These are phyloP conservation scores for Cynodonichthys magdalenae DNA, from an alignment of 2,797 vertebrate species.

Conservation along the genomic window DNA sequence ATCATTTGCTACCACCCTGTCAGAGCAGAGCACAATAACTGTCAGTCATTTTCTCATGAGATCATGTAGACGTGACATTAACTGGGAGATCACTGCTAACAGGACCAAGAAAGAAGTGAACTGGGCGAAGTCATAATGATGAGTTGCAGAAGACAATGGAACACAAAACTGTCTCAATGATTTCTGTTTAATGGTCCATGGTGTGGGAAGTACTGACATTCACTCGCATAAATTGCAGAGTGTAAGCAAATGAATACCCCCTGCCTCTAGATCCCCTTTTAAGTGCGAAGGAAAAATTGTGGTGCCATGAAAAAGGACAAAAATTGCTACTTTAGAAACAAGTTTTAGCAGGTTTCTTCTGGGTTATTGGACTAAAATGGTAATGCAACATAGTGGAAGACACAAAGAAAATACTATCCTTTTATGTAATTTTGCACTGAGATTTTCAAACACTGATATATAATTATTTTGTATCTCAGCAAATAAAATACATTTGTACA, in stretches of 20 bases:
- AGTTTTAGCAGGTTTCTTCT: too few relatives aligned
- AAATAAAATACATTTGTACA: too few relatives aligned
- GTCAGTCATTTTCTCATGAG: slow-evolving; percentile 59
- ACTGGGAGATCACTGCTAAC: slow-evolving; percentile 2
- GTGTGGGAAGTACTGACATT: not conserved
- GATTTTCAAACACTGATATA: too few relatives aligned
- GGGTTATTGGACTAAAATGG: too few relatives aligned
- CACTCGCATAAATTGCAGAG: not conserved
- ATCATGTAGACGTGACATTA: slow-evolving; percentile 45
- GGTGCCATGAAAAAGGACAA: not conserved
- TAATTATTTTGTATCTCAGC: too few relatives aligned
- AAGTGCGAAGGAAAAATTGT: not conserved
- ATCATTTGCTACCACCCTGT: slow-evolving; percentile 45
- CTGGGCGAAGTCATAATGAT: slow-evolving; percentile 10
- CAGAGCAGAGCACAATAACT: slow-evolving; percentile 57
- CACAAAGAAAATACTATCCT: too few relatives aligned
- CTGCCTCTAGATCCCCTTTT: not conserved
- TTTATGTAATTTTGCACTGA: too few relatives aligned
- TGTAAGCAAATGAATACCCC: not conserved
- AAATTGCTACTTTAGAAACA: too few relatives aligned
- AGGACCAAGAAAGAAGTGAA: slow-evolving; percentile 8
- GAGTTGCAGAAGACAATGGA: slow-evolving; percentile 5
- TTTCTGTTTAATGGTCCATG: slow-evolving; percentile 13
- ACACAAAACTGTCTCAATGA: slow-evolving; percentile 1
- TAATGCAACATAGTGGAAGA: too few relatives aligned